These are phyloP conservation scores for Fragum fragum DNA, from an alignment of 2,888 invertebrate genomes.

Conservation along the genomic window DNA sequence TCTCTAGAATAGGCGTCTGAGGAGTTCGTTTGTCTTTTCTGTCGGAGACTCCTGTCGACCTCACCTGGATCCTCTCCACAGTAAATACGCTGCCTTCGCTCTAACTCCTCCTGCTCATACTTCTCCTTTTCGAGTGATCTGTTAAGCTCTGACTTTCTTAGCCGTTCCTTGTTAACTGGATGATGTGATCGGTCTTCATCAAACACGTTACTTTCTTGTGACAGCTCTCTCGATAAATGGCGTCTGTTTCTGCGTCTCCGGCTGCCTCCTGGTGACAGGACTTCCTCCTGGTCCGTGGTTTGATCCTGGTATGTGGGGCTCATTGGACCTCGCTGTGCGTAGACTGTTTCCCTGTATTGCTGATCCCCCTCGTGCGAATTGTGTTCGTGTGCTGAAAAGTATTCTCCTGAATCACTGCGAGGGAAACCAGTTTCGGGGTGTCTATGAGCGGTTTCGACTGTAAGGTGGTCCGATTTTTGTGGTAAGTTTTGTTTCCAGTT, in stretches of 20 bases:
- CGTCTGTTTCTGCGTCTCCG: conserved; percentile 60
- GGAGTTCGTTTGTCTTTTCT: conserved; percentile 70
- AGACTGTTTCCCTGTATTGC: conserved; percentile 55
- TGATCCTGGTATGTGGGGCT: conserved; percentile 39
- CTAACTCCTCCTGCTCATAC: conserved; percentile 58
- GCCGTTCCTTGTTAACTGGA: conserved; percentile 90
- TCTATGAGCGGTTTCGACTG: conserved; percentile 39
- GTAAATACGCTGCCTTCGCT: conserved; percentile 56
- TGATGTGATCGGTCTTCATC: conserved; percentile 73
- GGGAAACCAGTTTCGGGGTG: conserved; percentile 71
- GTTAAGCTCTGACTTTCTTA: conserved; percentile 92
- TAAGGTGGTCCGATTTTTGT: conserved; percentile 65
- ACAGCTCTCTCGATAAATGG: conserved; percentile 72
- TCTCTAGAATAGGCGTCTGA: conserved; percentile 79
- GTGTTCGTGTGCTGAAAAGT: conserved; percentile 74
- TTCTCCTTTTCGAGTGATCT: conserved; percentile 88
- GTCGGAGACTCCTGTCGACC: conserved; percentile 42
- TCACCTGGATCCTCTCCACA: conserved; percentile 60
- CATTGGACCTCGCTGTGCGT: conserved; percentile 46
- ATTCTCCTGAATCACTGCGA: conserved; percentile 73
- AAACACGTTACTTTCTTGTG: conserved; percentile 79
- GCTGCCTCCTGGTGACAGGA: conserved; percentile 66
- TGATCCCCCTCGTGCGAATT: conserved; percentile 34
- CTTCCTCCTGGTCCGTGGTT: conserved; percentile 51
- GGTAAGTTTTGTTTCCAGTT: conserved; percentile 84